A percentile compares a stretch with the other conserved stretches of the same genome.
Evolutionary conservation across 2,797 vertebrate species (phyloP).

Genomic region (Xenops minutus): DNA sequence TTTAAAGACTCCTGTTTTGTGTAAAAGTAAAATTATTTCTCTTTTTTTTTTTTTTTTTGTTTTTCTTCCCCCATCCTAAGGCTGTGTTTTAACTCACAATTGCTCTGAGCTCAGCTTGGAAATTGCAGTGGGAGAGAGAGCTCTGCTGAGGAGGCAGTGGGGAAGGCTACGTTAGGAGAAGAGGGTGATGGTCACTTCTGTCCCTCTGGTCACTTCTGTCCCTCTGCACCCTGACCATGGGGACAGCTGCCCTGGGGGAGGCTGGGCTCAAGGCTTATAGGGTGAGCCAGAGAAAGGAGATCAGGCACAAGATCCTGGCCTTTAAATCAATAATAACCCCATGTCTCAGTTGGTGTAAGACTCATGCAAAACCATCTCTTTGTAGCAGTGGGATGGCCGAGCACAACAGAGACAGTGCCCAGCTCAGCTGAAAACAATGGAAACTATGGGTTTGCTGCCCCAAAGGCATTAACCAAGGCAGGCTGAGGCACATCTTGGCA

Average conservation of each 20-base stretch:
- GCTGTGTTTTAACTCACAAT: not conserved
- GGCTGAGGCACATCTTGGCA: not conserved
- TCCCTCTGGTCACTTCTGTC: not conserved
- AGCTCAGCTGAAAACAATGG: not conserved
- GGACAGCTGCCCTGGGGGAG: not conserved
- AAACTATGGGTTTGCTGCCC: not conserved
- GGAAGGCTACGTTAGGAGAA: not conserved
- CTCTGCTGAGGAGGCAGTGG: not conserved
- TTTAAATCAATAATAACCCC: not conserved
- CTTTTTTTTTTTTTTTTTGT: not conserved
- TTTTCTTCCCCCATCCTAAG: not conserved
- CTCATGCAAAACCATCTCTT: not conserved
- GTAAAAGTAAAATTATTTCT: not conserved
- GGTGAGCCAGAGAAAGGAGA: not conserved
- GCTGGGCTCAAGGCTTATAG: not conserved
- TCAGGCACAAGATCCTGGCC: not conserved
- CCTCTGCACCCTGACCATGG: not conserved
- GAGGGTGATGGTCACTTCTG: not conserved
- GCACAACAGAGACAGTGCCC: not conserved
- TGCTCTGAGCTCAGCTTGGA: not conserved
- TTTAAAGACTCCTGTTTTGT: not conserved
- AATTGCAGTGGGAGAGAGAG: not conserved
- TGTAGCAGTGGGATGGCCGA: not conserved
- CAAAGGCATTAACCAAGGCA: not conserved
- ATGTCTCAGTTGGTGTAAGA: not conserved